phyloP scores from a whole-genome alignment of 2,797 vertebrate genomes.

The Leptodactylus fallax region DNA sequence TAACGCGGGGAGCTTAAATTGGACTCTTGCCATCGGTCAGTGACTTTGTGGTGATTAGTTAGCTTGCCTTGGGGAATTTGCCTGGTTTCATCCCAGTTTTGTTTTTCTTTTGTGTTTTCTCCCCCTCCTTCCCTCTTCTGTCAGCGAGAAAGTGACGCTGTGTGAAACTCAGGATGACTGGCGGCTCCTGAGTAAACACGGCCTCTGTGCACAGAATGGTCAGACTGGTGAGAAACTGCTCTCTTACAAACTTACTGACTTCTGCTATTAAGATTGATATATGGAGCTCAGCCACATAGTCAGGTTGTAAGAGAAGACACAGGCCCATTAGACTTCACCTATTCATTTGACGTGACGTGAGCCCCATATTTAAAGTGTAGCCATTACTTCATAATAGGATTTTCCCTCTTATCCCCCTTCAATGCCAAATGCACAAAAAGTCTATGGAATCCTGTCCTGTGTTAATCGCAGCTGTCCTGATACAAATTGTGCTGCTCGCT shows the following conservation, averaged over 20 bases:
- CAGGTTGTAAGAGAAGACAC: not conserved
- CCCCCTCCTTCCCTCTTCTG: not conserved
- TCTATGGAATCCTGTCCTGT: not conserved
- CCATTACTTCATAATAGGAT: not conserved
- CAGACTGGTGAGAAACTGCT: conserved; percentile 11
- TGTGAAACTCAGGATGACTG: conserved; percentile 17
- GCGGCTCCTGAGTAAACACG: conserved; percentile 21
- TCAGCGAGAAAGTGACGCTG: conserved; percentile 19
- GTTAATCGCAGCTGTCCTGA: conserved; percentile 20
- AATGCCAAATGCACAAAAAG: not conserved
- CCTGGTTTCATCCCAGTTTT: conserved; percentile 51
- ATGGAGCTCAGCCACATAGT: not conserved
- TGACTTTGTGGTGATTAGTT: conserved; percentile 60
- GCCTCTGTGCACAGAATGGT: not conserved
- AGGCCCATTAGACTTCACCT: not conserved
- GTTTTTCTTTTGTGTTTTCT: conserved; percentile 29
- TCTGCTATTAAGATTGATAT: conserved; percentile 16
- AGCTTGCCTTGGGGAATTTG: conserved; percentile 56
- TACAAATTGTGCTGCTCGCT: conserved; percentile 11
- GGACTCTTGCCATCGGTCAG: conserved; percentile 64
- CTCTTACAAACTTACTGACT: not conserved
- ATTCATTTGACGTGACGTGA: not conserved
- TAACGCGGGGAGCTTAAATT: conserved; percentile 56
- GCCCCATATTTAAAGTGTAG: not conserved
- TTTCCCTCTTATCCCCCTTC: not conserved